phyloP scores from a whole-genome alignment of 2,888 invertebrate species.

The Apoda limacodes region DNA sequence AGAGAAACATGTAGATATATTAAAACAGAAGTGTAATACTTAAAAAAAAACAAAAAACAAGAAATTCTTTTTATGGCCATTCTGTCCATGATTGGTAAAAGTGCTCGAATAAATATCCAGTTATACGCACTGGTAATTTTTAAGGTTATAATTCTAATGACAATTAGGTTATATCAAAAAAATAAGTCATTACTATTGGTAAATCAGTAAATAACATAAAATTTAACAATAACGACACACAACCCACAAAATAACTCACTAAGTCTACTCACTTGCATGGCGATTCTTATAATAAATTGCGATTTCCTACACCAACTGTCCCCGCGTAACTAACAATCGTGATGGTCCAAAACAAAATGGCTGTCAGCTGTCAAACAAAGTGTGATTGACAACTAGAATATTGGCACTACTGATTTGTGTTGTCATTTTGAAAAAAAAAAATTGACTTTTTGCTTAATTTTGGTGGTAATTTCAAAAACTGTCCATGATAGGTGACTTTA shows the following conservation, averaged over 20 bases:
- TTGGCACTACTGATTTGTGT: constrained; percentile 3
- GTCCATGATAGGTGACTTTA: constrained; percentile 4
- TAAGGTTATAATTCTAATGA: constrained; percentile 3
- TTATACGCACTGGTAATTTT: constrained; percentile 5
- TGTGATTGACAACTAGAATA: constrained; percentile 1
- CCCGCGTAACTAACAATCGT: neutral
- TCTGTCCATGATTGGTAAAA: constrained; percentile 7
- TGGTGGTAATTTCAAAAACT: constrained; percentile 4
- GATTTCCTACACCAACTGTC: constrained; percentile 5
- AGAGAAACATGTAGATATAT: constrained; percentile 6
- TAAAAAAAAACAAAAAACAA: constrained; percentile 3
- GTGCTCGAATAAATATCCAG: constrained; percentile 7
- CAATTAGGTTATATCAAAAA: constrained; percentile 5
- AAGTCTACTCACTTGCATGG: constrained; percentile 6
- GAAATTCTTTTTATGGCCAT: constrained; percentile 7
- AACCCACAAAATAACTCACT: constrained; percentile 5
- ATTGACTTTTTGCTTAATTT: constrained; percentile 4
- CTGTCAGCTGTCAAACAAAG: constrained; percentile 4
- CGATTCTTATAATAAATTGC: constrained; percentile 8
- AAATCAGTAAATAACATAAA: constrained; percentile 8
- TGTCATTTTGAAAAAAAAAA: constrained; percentile 4
- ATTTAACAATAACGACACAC: constrained; percentile 5
- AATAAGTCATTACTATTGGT: constrained; percentile 5
- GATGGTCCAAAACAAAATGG: neutral
- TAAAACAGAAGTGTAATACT: constrained; percentile 3